Percentiles rank a stretch among this genome's conserved stretches.
Conservation (phyloP, 2,888 invertebrate genomes). For the Dioctria rufipes region DNA sequence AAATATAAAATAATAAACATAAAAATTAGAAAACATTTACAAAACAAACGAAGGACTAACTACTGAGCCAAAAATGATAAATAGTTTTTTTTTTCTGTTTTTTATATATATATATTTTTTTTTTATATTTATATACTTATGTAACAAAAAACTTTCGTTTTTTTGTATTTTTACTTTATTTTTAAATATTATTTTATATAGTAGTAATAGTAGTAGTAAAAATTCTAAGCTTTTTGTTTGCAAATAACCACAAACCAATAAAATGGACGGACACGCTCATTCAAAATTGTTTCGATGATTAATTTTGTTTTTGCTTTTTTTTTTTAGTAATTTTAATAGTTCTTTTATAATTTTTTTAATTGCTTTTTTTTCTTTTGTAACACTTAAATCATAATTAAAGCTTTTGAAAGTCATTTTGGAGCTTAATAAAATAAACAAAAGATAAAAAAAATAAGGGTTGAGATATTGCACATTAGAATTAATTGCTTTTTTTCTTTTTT, state of each 20-base stretch:
- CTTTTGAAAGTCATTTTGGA: slow-evolving; percentile 38
- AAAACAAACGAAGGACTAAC: slow-evolving; percentile 49
- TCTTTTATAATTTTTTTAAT: slow-evolving; percentile 27
- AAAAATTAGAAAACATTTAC: slow-evolving; percentile 35
- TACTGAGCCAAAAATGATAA: slow-evolving; percentile 11
- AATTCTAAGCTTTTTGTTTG: slow-evolving; percentile 30
- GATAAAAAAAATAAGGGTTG: too few relatives aligned
- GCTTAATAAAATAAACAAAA: not conserved
- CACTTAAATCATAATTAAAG: slow-evolving; percentile 7
- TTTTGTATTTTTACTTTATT: slow-evolving; percentile 13
- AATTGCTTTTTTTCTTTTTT: too few relatives aligned
- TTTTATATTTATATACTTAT: not conserved
- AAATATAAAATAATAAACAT: not conserved
- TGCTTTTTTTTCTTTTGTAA: slow-evolving; percentile 13
- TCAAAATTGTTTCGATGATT: slow-evolving; percentile 8
- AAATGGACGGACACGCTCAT: slow-evolving; percentile 49
- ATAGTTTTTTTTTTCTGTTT: too few relatives aligned
- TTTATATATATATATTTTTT: not conserved
- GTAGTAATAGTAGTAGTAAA: not conserved
- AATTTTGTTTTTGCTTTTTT: not conserved
- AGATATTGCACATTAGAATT: not conserved
- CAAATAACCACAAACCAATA: slow-evolving; percentile 47
- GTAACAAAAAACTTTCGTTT: slow-evolving; percentile 7
- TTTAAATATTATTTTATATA: not conserved
- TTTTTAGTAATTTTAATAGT: slow-evolving; percentile 35